Evolutionary conservation across 2,113 vertebrate species (phyloP).

Genomic region (Buteo buteo): DNA sequence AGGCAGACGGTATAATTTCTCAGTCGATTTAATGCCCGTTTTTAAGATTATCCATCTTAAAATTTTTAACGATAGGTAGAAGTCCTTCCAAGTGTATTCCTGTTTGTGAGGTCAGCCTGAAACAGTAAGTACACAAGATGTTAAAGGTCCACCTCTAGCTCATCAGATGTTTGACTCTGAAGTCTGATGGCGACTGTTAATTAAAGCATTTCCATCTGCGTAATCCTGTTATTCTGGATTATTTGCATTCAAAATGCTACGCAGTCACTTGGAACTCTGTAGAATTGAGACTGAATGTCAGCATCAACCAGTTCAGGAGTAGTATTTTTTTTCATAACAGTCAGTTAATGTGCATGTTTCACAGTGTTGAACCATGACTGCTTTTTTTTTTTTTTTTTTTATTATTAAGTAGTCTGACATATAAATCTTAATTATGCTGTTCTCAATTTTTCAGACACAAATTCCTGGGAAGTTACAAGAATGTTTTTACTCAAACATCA

Average conservation of each 20-base stretch:
- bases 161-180: not conserved
- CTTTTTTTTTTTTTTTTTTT: not conserved
- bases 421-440: not conserved
- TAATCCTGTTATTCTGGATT: not conserved
- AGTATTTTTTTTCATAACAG: not conserved
- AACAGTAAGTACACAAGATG: fast-evolving
- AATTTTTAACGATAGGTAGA: not conserved
- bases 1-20: not conserved
- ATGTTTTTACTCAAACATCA: not conserved
- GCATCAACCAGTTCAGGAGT: not conserved
- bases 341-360: not conserved
- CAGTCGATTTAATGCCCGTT: not conserved
- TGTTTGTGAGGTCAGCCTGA: not conserved
- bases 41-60: not conserved
- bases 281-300: not conserved
- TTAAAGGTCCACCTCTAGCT: not conserved
- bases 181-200: not conserved
- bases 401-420: not conserved
- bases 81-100: not conserved
- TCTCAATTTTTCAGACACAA: not conserved
- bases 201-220: not conserved
- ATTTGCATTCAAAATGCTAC: not conserved
- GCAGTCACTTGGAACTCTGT: not conserved
- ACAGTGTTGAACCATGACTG: not conserved
- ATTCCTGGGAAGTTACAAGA: constrained; percentile 36